Evolutionary conservation across 2,113 vertebrate genomes (phyloP), one percentile per base, ranked within the genome.

Genomic region (Varanus salvator): DNA sequence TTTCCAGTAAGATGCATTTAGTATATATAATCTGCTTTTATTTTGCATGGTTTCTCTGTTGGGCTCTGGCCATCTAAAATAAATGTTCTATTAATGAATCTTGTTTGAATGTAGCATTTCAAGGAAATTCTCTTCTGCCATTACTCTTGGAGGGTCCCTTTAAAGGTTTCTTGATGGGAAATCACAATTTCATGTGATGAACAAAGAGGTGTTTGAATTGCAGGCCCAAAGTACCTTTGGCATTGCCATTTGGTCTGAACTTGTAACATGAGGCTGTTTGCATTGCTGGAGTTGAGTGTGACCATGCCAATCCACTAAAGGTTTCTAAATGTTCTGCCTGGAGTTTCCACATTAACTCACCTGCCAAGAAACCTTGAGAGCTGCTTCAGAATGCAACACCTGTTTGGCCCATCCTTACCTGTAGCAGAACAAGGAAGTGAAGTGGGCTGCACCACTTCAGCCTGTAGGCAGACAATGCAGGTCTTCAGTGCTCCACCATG

Each of bases 31-130:
- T 92, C 57, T 91, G 27, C 95, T 87, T 95, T 96, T 95, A 92
- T 95, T 95, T 94, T 93, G 90, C 78, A 77, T 85, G 60, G 92
- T 94, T 94, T 87, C 48, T 94, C 84, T 90, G 64, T 77, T 95
- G 93, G 92, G 90, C n/a, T 87, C 87, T 31, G 86, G 93, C 95
- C 96, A 94, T 80, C 48, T 89, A 85, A 95, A 95, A 95, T 94
- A 95, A 95, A 93, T 89, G 77, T 27, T 92, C 0, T 93, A 71
- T 92, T 95, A 95, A 93, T 95, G 95, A 93, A 93, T 66, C 83
- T 89, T 21, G 66, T 87, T 91, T 90, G 74, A 94, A 93, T 94
- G 84, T 84, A 92, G n/a, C 93, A 90, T 95, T 93, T 96, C 91
- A 93, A 92, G 92, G 92, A 92, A 91, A 91, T 93, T 93, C 71